Percentiles rank a stretch among this genome's conserved stretches.
Conservation (phyloP, 2,888 invertebrate genomes). For the Minunthozetes semirufus region DNA sequence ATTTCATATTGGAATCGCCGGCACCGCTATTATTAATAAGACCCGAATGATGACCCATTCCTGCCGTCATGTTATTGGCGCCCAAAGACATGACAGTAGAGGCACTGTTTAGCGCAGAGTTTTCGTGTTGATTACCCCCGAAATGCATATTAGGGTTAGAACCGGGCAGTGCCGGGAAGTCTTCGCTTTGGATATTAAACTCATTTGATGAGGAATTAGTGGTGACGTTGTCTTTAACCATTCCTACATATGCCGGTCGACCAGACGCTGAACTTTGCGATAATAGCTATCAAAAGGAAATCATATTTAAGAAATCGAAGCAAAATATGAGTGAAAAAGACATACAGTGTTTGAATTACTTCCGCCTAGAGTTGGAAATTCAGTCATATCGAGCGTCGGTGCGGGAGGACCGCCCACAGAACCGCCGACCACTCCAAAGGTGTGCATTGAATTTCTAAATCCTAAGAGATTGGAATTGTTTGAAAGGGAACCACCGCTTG, state of each 20-base stretch:
- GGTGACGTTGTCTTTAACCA: slow-evolving; percentile 37
- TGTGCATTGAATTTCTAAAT: slow-evolving; percentile 10
- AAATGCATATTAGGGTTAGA: slow-evolving; percentile 20
- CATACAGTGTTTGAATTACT: slow-evolving; percentile 25
- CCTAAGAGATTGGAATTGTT: slow-evolving; percentile 13
- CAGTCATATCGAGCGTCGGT: slow-evolving; percentile 37
- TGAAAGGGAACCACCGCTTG: neutral
- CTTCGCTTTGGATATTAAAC: slow-evolving; percentile 97
- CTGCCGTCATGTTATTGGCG: slow-evolving; percentile 21
- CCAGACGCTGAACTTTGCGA: slow-evolving; percentile 23
- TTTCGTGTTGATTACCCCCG: slow-evolving; percentile 4
- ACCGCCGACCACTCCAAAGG: slow-evolving; percentile 18
- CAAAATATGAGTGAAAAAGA: neutral
- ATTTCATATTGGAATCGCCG: slow-evolving; percentile 11
- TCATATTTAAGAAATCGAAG: neutral
- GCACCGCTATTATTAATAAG: slow-evolving; percentile 5
- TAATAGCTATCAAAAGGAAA: slow-evolving; percentile 11
- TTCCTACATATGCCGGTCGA: slow-evolving; percentile 37
- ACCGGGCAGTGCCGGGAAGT: slow-evolving; percentile 98
- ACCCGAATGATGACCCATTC: slow-evolving; percentile 17
- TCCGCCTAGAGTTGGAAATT: slow-evolving; percentile 39
- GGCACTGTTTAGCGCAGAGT: neutral
- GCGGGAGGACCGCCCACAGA: slow-evolving; percentile 35
- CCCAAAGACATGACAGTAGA: slow-evolving; percentile 18
- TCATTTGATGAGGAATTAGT: slow-evolving; percentile 56